phyloP scores from a whole-genome alignment of 2,797 vertebrate species.

The Lacerta agilis region DNA sequence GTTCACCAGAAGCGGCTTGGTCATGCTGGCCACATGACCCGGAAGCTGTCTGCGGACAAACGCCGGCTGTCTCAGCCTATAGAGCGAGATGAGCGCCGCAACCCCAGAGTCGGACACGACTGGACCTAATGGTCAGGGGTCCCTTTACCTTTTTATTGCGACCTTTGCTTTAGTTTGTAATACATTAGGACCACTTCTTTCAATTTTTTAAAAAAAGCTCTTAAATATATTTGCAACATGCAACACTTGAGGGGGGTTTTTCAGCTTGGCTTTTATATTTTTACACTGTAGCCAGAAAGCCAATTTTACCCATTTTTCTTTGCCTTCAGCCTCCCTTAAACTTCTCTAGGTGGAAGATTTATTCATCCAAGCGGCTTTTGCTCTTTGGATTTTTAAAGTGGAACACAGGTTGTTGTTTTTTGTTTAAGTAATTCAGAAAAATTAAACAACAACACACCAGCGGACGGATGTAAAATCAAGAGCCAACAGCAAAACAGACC shows the following conservation, averaged over 20 bases:
- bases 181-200: background rate
- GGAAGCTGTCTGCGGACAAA: too few species aligned
- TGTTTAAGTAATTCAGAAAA: background rate
- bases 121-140: too few species aligned
- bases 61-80: too few species aligned
- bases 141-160: background rate
- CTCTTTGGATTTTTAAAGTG: background rate
- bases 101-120: too few species aligned
- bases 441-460: background rate
- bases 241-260: background rate
- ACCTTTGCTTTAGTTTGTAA: background rate
- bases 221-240: background rate
- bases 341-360: background rate
- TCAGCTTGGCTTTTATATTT: background rate
- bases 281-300: background rate
- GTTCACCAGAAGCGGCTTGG: too few species aligned
- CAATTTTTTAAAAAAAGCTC: background rate
- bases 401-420: too few species aligned
- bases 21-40: too few species aligned
- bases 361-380: background rate
- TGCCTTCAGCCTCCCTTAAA: background rate
- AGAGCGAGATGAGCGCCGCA: too few species aligned
- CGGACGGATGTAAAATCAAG: background rate
- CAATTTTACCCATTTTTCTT: background rate
- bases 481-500: too few species aligned